These are phyloP conservation scores for Lordiphosa fenestrarum DNA, from an alignment of 2,888 invertebrate genomes.

Conservation along the genomic window DNA sequence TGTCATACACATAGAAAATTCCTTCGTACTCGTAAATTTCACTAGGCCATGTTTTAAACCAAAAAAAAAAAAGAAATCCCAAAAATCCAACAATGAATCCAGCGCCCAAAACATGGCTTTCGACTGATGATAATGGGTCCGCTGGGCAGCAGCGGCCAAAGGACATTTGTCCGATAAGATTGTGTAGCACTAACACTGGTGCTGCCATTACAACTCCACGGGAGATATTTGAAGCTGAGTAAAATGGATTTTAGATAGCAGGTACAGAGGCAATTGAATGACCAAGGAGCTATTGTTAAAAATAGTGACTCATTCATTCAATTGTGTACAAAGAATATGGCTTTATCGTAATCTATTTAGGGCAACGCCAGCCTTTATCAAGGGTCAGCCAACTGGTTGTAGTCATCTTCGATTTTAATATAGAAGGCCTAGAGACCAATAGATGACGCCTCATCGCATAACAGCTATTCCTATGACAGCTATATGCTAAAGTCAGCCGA, in stretches of 20 bases:
- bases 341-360: no score
- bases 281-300: no score
- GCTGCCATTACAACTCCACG: conserved; percentile 9
- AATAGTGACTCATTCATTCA: no score
- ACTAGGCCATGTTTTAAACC: conserved; percentile 46
- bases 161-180: conserved; percentile 22
- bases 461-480: no score
- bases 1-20: conserved; percentile 39
- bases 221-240: no score
- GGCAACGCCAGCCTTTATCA: no score
- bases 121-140: conserved; percentile 10
- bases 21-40: conserved; percentile 17
- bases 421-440: no score
- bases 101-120: conserved; percentile 6
- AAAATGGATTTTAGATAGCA: conserved; percentile 2
- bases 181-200: neutral
- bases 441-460: no score
- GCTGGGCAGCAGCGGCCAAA: conserved; percentile 7
- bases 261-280: neutral
- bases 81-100: conserved; percentile 28
- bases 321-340: no score
- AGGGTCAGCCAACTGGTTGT: no score
- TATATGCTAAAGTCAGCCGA: no score
- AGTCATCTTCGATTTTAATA: no score
- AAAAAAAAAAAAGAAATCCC: conserved; percentile 6